Evolutionary conservation across 2,797 vertebrate genomes (phyloP).

Genomic region (Syngnathus acus): DNA sequence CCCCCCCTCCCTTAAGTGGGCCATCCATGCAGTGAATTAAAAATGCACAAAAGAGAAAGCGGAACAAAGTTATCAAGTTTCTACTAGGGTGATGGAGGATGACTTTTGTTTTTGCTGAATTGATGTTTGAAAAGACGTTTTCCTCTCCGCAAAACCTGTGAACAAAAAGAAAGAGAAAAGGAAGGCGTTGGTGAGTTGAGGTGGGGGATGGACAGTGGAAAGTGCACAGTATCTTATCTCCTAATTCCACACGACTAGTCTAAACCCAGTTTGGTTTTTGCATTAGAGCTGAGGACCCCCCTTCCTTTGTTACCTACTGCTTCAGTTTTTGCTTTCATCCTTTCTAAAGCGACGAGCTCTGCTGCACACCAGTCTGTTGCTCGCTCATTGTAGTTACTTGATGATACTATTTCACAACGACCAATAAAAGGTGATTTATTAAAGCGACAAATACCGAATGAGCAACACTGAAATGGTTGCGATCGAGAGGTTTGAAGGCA

Average conservation of each 20-base stretch:
- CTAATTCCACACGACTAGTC: neutral
- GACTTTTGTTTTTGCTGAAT: neutral
- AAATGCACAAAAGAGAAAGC: slow-evolving; percentile 3
- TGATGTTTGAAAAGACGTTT: neutral
- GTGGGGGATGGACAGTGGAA: slow-evolving; percentile 55
- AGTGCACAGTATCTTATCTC: slow-evolving; percentile 19
- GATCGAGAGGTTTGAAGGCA: neutral
- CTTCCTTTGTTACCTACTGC: slow-evolving; percentile 56
- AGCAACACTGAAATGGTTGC: neutral
- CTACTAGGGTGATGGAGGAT: neutral
- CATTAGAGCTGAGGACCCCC: slow-evolving; percentile 14
- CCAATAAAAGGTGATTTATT: neutral
- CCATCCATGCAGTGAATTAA: slow-evolving; percentile 6
- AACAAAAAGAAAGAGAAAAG: slow-evolving; percentile 49
- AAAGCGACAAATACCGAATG: neutral
- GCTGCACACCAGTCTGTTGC: neutral
- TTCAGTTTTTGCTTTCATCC: slow-evolving; percentile 9
- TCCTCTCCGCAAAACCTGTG: slow-evolving; percentile 15
- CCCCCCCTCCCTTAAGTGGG: neutral
- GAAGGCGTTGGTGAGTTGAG: slow-evolving; percentile 34
- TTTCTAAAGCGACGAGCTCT: neutral
- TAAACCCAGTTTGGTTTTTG: neutral
- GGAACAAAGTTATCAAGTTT: neutral
- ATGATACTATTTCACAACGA: neutral
- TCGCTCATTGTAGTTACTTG: too few species aligned